Evolutionary conservation across 1,140 invertebrate species (phyloP), one percentile per base, ranked within the genome.

Genomic region (Hylaeus anthracinus): DNA sequence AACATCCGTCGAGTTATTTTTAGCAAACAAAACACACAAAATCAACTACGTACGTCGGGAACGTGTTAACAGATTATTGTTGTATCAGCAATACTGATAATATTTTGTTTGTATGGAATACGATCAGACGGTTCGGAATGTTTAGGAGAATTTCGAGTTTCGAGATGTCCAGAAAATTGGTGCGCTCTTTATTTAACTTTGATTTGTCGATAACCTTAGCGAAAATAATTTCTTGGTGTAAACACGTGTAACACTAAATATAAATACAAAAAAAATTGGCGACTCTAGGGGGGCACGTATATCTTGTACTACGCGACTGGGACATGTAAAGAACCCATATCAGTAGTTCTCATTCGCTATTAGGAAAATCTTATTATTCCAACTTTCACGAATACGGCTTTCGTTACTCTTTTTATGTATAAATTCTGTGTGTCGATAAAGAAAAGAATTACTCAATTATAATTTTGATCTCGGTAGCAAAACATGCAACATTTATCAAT

Each of bases 301-400:
- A 12, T 8, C 26, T 43, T 26, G 26, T 26, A 26, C 2, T 65
- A 79, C 77, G 61, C 15, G 43, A 15, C 53, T 73, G 77, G 6
- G 15, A 26, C 5, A 3, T 26, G 37, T 6, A 64, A 64, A 72
- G 76, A 73, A 79, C 55, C 15, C 51, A n/a, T 14, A 39, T 4
- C 37, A 65, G 66, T 58, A 61, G n/a, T 79, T 73, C 77, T 79
- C 77, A 79, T 58, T 10, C 53, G 0, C 0, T n/a, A 5, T 48
- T 14, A 45, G 45, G 1, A 51, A 45, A n/a, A n/a, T 43, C 3
- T n/a, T 3, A 66, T 61, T 63, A 10, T 6, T 2, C 0, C 37
- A 2, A 60, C n/a, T n/a, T 26, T 37, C 15, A 5, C 2, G n/a
- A 45, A 45, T 51, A 51, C 51, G 51, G 10, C 26, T 26, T 10